A percentile compares a stretch with the other conserved stretches of the same genome.
These are phyloP conservation scores for Stegana nigrithorax DNA, from an alignment of 2,888 invertebrate genomes.

Conservation along the genomic window DNA sequence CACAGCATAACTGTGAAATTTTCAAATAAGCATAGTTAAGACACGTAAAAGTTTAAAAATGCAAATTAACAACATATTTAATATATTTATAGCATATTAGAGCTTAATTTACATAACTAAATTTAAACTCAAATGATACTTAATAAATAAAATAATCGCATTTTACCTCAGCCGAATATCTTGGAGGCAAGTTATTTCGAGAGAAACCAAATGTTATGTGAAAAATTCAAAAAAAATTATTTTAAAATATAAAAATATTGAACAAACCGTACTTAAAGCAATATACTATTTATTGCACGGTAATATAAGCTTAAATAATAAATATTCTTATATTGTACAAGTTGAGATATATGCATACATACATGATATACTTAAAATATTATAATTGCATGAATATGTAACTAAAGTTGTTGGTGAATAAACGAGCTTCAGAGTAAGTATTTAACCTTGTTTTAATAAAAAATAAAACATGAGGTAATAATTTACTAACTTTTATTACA, in stretches of 20 bases:
- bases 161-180: background rate
- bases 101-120: background rate
- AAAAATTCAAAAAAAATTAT: background rate
- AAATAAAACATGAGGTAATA: no score
- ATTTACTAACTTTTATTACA: no score
- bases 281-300: no score
- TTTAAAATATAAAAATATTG: background rate
- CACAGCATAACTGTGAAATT: no score
- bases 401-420: constrained; percentile 58
- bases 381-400: constrained; percentile 43
- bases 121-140: constrained; percentile 2
- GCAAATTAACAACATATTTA: background rate
- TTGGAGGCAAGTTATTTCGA: constrained; percentile 14
- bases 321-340: constrained; percentile 5
- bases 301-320: background rate
- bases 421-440: constrained; percentile 56
- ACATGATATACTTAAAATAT: background rate
- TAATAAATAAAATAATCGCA: constrained; percentile 5
- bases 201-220: constrained; percentile 13
- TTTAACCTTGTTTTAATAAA: no score
- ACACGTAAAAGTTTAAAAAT: constrained; percentile 33
- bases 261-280: background rate
- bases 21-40: constrained; percentile 29
- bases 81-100: background rate
- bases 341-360: background rate